A percentile compares a stretch with the other conserved stretches of the same genome.
These are phyloP conservation scores for Chrysocyon brachyurus DNA, from an alignment of 2,797 vertebrate species.

Conservation along the genomic window DNA sequence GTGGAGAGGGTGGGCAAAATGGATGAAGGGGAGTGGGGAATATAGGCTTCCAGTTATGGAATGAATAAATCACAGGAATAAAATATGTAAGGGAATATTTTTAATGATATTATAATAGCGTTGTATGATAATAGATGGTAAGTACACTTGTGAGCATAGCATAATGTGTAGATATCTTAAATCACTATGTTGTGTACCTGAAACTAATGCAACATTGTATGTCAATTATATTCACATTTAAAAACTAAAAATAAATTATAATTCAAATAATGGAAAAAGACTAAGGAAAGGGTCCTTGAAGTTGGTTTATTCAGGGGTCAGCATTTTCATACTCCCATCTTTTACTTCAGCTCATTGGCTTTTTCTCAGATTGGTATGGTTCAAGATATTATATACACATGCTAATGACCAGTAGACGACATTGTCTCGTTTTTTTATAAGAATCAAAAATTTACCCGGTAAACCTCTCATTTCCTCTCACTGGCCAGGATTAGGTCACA, in stretches of 20 bases:
- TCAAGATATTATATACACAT: not conserved
- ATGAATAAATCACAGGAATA: not conserved
- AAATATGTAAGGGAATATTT: not conserved
- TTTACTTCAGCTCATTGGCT: not conserved
- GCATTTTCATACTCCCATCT: not conserved
- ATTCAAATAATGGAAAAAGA: not conserved
- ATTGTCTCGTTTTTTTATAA: not conserved
- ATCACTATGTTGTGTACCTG: not conserved
- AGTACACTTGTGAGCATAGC: not conserved
- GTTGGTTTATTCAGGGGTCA: not conserved
- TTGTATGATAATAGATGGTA: not conserved
- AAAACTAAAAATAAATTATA: not conserved
- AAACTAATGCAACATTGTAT: not conserved
- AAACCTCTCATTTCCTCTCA: not conserved
- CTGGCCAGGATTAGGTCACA: not conserved
- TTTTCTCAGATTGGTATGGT: not conserved
- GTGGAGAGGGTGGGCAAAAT: not conserved
- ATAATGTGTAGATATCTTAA: not conserved
- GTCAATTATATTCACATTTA: not conserved
- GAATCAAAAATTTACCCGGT: not conserved
- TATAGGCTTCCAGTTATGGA: not conserved
- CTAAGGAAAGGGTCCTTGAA: not conserved
- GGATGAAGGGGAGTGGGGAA: not conserved
- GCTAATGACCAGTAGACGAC: not conserved
- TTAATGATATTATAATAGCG: not conserved